A percentile compares a stretch with the other conserved stretches of the same genome.
Evolutionary conservation across 2,797 vertebrate genomes (phyloP).

Genomic region (Danionella dracula): DNA sequence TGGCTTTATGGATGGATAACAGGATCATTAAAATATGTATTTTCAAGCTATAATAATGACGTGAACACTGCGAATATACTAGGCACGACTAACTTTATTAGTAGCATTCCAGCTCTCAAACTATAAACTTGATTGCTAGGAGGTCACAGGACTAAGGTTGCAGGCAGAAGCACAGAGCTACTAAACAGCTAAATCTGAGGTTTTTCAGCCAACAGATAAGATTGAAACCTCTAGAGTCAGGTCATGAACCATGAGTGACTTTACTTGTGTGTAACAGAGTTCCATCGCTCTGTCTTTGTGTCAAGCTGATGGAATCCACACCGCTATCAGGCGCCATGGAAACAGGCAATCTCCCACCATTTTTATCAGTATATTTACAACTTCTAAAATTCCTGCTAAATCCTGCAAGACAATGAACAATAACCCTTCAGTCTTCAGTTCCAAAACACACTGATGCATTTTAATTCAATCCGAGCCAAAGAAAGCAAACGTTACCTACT

Average conservation of each 20-base stretch:
- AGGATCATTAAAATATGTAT: no score
- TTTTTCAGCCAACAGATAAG: background rate
- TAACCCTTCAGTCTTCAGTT: background rate
- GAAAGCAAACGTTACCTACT: background rate
- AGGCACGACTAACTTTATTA: no score
- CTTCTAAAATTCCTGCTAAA: slow-evolving; percentile 8
- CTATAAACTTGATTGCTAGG: no score
- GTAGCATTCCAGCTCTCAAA: no score
- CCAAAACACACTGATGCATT: background rate
- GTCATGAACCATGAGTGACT: background rate
- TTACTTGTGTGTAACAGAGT: slow-evolving; percentile 8
- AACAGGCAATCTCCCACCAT: slow-evolving; percentile 38
- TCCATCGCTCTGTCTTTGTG: background rate
- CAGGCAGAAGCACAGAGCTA: no score
- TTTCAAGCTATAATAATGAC: no score
- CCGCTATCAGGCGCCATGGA: slow-evolving; percentile 51
- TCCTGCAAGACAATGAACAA: slow-evolving; percentile 18
- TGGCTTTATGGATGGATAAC: no score
- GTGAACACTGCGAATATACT: no score
- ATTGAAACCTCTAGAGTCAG: background rate
- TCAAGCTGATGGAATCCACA: slow-evolving; percentile 45
- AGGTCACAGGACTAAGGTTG: no score
- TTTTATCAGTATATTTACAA: slow-evolving; percentile 9
- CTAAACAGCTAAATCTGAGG: background rate
- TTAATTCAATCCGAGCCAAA: slow-evolving; percentile 8